Base-by-base conservation (phyloP, 2,888 invertebrate genomes). In the Sialis lutaria region DNA sequence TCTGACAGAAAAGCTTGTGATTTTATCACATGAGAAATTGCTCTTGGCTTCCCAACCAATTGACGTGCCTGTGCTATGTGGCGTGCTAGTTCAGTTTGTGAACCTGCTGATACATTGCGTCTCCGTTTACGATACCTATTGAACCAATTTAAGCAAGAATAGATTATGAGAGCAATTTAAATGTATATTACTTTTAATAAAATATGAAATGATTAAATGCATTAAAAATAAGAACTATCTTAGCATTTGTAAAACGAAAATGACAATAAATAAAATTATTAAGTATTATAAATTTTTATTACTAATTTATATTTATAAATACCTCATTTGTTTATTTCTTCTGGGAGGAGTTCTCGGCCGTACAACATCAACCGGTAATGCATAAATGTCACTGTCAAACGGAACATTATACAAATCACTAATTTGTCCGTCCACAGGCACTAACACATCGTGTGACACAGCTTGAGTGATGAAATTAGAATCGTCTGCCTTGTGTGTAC, bases 401-500 rank as follows among this genome's bases (percentile, higher is more conserved):
- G 88, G 88, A 50, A 88, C 88, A 67, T 86, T 88, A 62, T 88
- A 88, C 72, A 88, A 79, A 62, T 87, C 87, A 35, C 79, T 78
- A 50, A 86, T 86, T 58, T 84, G 82, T 51, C 79, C 77, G 51
- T 79, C 73, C 51, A 79, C 73, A 5, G 65, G 59, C 7, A 74
- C 69, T 35, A 88, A 68, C 2, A 85, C 82, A 59, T 88, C 88
- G 59, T 88, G 88, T 1, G 87, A 88, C 70, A 88, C 87, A 33
- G 88, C 88, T 59, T 87, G 87, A 1, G 87, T 88, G 53, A 88
- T 88, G 60, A 88, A 88, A 59, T 79, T 85, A 13, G 87, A 87
- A 61, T 88, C 88, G 58, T 87, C 87, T 1, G 75, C 79, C 64
- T 80, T 82, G 57, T 83, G 81, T 50, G 80, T 75, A 13, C 77